These are phyloP conservation scores for Schizopygopsis malacanthus DNA, from an alignment of 2,797 vertebrate genomes.

Conservation along the genomic window DNA sequence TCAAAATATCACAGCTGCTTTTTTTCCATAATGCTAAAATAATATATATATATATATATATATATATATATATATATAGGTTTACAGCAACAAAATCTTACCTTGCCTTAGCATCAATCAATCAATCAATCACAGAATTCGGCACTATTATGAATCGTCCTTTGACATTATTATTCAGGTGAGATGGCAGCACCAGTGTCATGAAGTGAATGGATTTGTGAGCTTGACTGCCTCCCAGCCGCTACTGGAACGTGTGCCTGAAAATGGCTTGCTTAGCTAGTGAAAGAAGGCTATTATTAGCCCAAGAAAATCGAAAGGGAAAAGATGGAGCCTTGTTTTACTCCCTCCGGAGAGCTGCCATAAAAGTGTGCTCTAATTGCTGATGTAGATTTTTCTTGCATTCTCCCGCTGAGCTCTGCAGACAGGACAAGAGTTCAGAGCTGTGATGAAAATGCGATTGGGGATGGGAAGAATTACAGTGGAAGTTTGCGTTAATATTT, in stretches of 20 bases:
- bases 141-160: neutral
- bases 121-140: neutral
- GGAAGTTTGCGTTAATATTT: slow-evolving; percentile 16
- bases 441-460: slow-evolving; percentile 13
- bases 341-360: slow-evolving; percentile 51
- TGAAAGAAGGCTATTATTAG: slow-evolving; percentile 49
- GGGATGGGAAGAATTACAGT: neutral
- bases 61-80: neutral
- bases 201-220: slow-evolving; percentile 1
- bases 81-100: neutral
- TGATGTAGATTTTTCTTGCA: slow-evolving; percentile 69
- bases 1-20: neutral
- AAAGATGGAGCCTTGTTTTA: slow-evolving; percentile 14
- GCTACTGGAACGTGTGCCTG: slow-evolving; percentile 3
- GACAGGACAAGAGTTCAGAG: slow-evolving; percentile 51
- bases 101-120: neutral
- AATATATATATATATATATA: no score
- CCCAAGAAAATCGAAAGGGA: slow-evolving; percentile 17
- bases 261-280: slow-evolving; percentile 41
- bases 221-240: slow-evolving; percentile 24
- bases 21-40: neutral
- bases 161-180: slow-evolving; percentile 7
- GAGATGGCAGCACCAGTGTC: slow-evolving; percentile 12
- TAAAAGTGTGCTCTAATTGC: slow-evolving; percentile 71
- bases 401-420: slow-evolving; percentile 62